A percentile compares a stretch with the other conserved stretches of the same genome.
Evolutionary conservation across 2,888 invertebrate genomes (phyloP).

Genomic region (Drosophila pegasa): DNA sequence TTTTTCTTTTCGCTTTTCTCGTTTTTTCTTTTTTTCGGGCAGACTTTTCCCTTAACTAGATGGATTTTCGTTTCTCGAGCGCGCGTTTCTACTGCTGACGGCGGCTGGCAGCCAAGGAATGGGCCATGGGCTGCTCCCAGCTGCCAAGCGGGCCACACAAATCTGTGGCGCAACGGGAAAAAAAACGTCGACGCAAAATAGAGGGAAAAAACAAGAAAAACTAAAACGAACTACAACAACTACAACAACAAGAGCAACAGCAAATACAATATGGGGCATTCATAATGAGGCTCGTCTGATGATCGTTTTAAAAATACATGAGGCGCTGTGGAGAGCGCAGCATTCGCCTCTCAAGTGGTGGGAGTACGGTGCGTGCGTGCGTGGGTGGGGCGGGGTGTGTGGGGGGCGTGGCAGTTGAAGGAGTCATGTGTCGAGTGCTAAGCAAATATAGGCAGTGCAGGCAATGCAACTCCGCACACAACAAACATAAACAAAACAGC

Average conservation of each 20-base stretch:
- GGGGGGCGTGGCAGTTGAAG: neutral
- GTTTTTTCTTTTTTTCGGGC: neutral
- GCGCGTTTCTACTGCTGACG: conserved; percentile 63
- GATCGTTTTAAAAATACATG: conserved; percentile 61
- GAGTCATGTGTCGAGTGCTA: conserved; percentile 43
- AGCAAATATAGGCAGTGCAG: conserved; percentile 51
- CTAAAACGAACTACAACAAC: conserved; percentile 21
- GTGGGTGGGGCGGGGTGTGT: neutral
- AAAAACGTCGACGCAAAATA: neutral
- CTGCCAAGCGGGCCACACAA: conserved; percentile 61
- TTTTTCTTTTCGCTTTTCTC: neutral
- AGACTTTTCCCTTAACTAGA: conserved; percentile 8
- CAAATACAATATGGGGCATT: conserved; percentile 27
- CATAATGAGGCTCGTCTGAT: conserved; percentile 66
- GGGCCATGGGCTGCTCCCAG: conserved; percentile 66
- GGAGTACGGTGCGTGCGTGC: conserved; percentile 21
- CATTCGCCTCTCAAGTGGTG: conserved; percentile 42
- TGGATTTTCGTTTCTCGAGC: conserved; percentile 25
- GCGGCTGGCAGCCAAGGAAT: conserved; percentile 73
- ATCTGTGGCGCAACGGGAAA: conserved; percentile 52
- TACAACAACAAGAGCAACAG: conserved; percentile 11
- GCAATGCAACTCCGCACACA: conserved; percentile 15
- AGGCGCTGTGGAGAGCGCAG: conserved; percentile 26
- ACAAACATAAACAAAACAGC: conserved; percentile 28
- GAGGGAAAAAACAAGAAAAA: conserved; percentile 28